phyloP scores from a whole-genome alignment of 2,888 invertebrate species.

The Ophioninae sp. region DNA sequence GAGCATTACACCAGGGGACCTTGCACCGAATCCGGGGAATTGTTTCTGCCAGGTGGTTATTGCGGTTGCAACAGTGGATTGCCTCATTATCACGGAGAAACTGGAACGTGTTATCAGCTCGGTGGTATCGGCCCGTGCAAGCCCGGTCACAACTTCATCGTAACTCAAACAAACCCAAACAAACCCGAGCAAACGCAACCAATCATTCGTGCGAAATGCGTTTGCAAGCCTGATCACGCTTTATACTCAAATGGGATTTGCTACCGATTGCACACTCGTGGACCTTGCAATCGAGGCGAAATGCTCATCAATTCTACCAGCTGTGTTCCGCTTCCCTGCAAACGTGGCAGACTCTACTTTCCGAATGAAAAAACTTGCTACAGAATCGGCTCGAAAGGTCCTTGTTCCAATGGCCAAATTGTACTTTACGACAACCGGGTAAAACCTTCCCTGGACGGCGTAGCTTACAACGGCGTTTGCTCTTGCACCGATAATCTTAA shows the following conservation, averaged over 20 bases:
- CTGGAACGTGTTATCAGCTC: conserved; percentile 88
- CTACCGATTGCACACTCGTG: conserved; percentile 90
- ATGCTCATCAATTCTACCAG: conserved; percentile 87
- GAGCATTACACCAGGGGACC: conserved; percentile 92
- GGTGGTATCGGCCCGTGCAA: conserved; percentile 90
- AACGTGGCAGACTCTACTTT: conserved; percentile 89
- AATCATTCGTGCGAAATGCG: conserved; percentile 83
- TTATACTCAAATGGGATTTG: conserved; percentile 86
- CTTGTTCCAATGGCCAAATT: conserved; percentile 88
- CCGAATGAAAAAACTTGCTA: conserved; percentile 89
- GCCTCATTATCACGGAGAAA: conserved; percentile 88
- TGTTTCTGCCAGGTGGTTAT: conserved; percentile 88
- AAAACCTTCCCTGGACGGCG: conserved; percentile 89
- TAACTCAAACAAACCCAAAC: conserved; percentile 77
- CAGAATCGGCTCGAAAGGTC: conserved; percentile 89
- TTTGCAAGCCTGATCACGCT: conserved; percentile 87
- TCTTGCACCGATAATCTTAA: conserved; percentile 84
- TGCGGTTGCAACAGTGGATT: conserved; percentile 89
- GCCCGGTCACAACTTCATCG: conserved; percentile 87
- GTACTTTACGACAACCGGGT: conserved; percentile 92
- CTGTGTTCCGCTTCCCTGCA: conserved; percentile 88
- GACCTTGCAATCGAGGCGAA: conserved; percentile 87
- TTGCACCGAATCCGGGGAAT: conserved; percentile 88
- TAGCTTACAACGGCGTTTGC: conserved; percentile 92
- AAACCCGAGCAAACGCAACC: conserved; percentile 67